These are phyloP conservation scores for Stictonetta naevosa DNA, from an alignment of 2,113 vertebrate species.

Conservation along the genomic window DNA sequence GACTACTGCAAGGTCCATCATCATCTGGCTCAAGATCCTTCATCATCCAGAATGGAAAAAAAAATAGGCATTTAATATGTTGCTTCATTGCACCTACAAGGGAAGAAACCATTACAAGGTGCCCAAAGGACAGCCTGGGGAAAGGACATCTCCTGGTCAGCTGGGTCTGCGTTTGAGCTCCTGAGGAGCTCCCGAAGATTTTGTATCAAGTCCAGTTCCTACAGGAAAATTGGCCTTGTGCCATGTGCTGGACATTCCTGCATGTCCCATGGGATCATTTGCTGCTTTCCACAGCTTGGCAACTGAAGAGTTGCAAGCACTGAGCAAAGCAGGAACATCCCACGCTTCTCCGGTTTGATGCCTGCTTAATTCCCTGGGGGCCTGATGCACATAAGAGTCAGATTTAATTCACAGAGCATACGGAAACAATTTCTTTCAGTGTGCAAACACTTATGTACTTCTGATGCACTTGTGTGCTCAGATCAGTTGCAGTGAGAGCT, in stretches of 20 bases:
- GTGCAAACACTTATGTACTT: neutral
- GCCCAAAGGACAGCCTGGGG: neutral
- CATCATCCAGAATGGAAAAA: neutral
- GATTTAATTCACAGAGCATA: neutral
- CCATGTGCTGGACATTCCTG: accelerated
- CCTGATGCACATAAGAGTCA: neutral
- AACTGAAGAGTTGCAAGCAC: neutral
- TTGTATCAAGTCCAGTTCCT: neutral
- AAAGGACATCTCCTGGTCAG: neutral
- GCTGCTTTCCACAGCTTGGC: neutral
- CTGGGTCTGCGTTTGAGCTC: neutral
- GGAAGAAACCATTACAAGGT: neutral
- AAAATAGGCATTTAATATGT: neutral
- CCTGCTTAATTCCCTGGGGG: neutral
- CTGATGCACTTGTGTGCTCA: accelerated
- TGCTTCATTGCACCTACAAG: neutral
- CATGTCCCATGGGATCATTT: neutral
- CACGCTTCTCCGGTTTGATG: accelerated
- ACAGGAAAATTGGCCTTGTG: accelerated
- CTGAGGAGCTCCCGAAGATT: neutral
- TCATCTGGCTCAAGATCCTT: neutral
- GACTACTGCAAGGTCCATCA: accelerated
- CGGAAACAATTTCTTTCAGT: accelerated
- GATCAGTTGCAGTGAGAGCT: neutral
- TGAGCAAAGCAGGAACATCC: neutral